phyloP scores from a whole-genome alignment of 2,113 vertebrate species.

The Elephas maximus region DNA sequence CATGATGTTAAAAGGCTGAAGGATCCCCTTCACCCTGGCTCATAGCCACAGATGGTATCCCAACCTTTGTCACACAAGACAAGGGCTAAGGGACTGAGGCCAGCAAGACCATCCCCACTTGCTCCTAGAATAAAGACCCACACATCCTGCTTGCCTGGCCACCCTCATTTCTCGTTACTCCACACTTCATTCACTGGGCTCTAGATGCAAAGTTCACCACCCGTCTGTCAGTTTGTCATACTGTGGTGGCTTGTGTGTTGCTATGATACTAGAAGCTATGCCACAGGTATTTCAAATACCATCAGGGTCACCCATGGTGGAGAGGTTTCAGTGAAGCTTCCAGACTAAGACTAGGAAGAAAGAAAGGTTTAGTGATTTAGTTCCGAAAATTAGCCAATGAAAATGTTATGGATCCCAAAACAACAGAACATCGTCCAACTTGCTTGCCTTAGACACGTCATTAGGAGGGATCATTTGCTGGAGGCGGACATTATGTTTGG shows the following conservation, averaged over 20 bases:
- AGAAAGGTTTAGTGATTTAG: neutral
- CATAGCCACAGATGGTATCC: neutral
- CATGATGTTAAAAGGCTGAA: neutral
- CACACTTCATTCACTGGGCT: neutral
- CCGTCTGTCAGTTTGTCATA: neutral
- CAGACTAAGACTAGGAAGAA: neutral
- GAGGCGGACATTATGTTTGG: neutral
- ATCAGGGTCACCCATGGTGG: neutral
- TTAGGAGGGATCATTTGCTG: neutral
- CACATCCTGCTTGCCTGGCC: rapidly evolving
- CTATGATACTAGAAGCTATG: neutral
- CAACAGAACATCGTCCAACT: neutral
- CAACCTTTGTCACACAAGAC: neutral
- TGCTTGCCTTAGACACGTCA: neutral
- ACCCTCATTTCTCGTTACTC: neutral
- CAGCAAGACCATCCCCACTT: neutral
- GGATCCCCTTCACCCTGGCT: neutral
- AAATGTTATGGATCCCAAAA: neutral
- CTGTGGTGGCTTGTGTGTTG: neutral
- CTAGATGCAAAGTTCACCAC: neutral
- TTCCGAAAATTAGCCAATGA: neutral
- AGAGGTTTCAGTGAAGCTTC: neutral
- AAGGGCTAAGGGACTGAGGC: no score
- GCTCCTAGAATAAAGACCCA: neutral
- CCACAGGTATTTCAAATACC: neutral